Base-by-base conservation (phyloP, 2,113 vertebrate genomes). In the Ophthalmolycus amberensis region DNA sequence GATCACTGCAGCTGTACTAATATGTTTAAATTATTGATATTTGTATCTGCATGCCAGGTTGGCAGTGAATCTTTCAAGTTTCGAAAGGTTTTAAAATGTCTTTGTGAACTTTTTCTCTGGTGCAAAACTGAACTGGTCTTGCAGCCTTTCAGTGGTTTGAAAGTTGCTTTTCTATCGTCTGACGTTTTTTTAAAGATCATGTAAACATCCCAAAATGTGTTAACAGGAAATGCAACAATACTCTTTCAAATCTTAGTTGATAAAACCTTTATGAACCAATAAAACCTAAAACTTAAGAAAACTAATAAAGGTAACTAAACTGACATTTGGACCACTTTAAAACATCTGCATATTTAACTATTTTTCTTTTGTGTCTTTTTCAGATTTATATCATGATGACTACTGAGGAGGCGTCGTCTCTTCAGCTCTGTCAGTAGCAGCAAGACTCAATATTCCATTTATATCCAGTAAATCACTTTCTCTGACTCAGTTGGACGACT, bases 341-440 rank as follows among this genome's bases (percentile, higher is more conserved):
- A 5, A 95, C 93, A 58, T 58, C 95, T 96, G 94, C 91, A 96
- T 91, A 56, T 90, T 94, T 9, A 77, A 70, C 6, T 22, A 4
- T 69, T 60, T 64, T 65, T 60, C 10, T 63, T 16, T 27, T 71
- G 11, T 74, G 14, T 83, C 11, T 80, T 75, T 89, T 85, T 25
- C 89, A 93, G 92, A 85, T 88, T 68, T 71, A 0, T 88, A 44
- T 62, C 75, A 74, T 6, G 82, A 74, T 6, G 82, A 89, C 48
- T 87, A 77, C 85, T 93, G 81, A 91, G 62, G 44, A 15, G 68
- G 6, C 22, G 0, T 18, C 22, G 0, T 44, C n/a, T 64, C 68
- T 27, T 5, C 70, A 73, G 63, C 18, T 75, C 25, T 32, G 29
- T 60, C 38, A 50, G 29, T 29, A 79, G 34, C 65, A 69, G 48